A percentile compares a stretch with the other conserved stretches of the same genome.
phyloP scores from a whole-genome alignment of 2,113 vertebrate species.

The Phrynosoma blainvillii region DNA sequence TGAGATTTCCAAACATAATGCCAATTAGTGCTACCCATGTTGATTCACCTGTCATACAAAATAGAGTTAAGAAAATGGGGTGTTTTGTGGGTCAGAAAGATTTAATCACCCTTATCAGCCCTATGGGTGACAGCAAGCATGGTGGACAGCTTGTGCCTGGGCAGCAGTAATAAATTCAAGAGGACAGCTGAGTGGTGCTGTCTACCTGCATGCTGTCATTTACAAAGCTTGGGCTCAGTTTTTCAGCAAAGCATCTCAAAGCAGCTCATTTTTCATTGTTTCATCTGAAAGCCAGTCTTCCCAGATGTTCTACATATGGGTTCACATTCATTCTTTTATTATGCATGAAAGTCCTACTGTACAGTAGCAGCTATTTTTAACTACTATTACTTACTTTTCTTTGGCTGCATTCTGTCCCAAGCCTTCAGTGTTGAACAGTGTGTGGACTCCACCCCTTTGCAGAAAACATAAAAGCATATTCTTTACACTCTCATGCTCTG shows the following conservation, averaged over 20 bases:
- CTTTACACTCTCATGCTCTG: conserved; percentile 50
- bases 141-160: neutral
- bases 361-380: conserved; percentile 54
- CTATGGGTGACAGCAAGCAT: neutral
- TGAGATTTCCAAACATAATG: neutral
- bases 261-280: conserved; percentile 10
- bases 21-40: neutral
- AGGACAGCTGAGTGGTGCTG: neutral
- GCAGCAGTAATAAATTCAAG: neutral
- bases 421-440: conserved; percentile 46
- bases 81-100: neutral
- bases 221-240: neutral
- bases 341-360: conserved; percentile 39
- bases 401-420: conserved; percentile 33
- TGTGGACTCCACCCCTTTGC: neutral
- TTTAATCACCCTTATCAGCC: neutral
- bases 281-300: neutral
- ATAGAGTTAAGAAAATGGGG: neutral
- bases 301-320: conserved; percentile 11
- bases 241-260: neutral
- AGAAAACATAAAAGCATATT: conserved; percentile 56
- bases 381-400: conserved; percentile 49
- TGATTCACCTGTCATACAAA: neutral
- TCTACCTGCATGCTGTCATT: neutral
- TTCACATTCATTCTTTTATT: conserved; percentile 45